Base-by-base conservation (phyloP, 2,888 invertebrate species). In the Artemia sp. region DNA sequence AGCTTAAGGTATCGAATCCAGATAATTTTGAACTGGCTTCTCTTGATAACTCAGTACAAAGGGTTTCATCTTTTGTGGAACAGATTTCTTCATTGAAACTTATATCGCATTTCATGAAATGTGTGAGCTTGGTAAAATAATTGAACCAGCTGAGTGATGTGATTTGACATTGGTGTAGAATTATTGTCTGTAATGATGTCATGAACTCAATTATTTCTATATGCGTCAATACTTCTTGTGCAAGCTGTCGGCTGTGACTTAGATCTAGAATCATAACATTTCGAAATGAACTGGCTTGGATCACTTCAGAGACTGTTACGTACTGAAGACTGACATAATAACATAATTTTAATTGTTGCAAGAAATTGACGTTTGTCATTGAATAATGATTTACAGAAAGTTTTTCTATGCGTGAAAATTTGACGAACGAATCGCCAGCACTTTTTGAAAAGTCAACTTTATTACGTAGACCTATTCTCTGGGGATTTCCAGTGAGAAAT, bases 151-250 rank as follows among this genome's bases (percentile, higher is more conserved):
- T 58, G 14, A 58, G 64, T n/a, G 64, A 19, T 10, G 24, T n/a
- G 14, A 58, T 19, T n/a, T 10, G 14, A 10, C 64, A 58, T 9
- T 58, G n/a, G n/a, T 58, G 64, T 24, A 10, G 9, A 58, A 2
- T 58, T 24, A 58, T n/a, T 58, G 8, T n/a, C 64, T 58, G 14
- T 19, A 58, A 19, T n/a, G 64, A 58, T 58, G 64, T 58, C 64
- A 58, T 58, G 8, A 19, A 24, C n/a, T n/a, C 24, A n/a, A 58
- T 19, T n/a, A 58, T 24, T 9, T 10, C 64, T 58, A 24, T 58
- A 8, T 8, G 10, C 24, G 64, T 58, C 14, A 58, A 19, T 19
- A 58, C 9, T 19, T 58, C 64, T 24, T 24, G 64, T 19, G 9
- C 64, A 19, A 58, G 24, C 24, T 58, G 64, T 10, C 8, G 64